Percentiles rank a stretch among this genome's conserved stretches.
These are phyloP conservation scores for Ecliptopera silaceata DNA, from an alignment of 2,888 invertebrate genomes.

Conservation along the genomic window DNA sequence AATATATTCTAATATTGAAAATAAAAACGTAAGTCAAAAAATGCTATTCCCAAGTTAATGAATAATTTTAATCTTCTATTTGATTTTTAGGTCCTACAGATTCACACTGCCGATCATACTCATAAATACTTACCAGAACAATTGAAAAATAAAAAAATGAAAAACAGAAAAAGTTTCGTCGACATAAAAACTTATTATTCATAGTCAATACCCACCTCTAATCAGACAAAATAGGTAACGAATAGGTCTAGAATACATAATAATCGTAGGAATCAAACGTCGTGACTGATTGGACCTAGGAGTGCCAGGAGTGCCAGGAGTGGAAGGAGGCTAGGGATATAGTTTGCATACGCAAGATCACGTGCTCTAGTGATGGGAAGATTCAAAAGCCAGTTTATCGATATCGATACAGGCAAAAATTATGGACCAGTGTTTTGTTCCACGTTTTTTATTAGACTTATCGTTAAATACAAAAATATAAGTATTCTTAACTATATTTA, in stretches of 20 bases:
- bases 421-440: too few species aligned
- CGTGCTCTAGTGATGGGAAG: slow-evolving; percentile 50
- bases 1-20: too few species aligned
- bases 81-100: too few species aligned
- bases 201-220: slow-evolving; percentile 6
- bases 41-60: too few species aligned
- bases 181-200: slow-evolving; percentile 13
- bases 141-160: too few species aligned
- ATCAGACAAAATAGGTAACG: slow-evolving; percentile 17
- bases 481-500: too few species aligned
- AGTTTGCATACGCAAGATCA: slow-evolving; percentile 69
- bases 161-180: neutral
- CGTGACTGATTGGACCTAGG: slow-evolving; percentile 62
- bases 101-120: too few species aligned
- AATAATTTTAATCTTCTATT: too few species aligned
- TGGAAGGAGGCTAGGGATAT: slow-evolving; percentile 49
- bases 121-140: too few species aligned
- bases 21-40: too few species aligned
- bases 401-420: slow-evolving; percentile 37
- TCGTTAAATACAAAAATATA: too few species aligned
- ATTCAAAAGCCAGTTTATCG: neutral
- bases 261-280: slow-evolving; percentile 41
- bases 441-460: too few species aligned
- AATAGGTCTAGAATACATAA: slow-evolving; percentile 19
- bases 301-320: slow-evolving; percentile 29